phyloP scores from a whole-genome alignment of 2,797 vertebrate genomes.

The Falco concolor region DNA sequence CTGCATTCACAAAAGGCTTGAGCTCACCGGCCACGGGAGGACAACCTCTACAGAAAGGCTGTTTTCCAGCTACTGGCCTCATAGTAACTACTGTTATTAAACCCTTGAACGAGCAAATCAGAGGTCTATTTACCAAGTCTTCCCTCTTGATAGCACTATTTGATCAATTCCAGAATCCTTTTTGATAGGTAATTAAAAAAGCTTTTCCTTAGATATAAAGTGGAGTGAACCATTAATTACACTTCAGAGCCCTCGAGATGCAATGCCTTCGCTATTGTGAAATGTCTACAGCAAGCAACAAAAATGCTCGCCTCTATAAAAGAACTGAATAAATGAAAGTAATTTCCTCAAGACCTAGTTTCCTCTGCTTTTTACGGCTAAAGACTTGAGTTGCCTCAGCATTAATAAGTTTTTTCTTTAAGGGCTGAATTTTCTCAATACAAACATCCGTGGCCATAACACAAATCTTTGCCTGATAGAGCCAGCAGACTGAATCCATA shows the following conservation, averaged over 20 bases:
- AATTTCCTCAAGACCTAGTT: constrained; percentile 19
- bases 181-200: constrained; percentile 66
- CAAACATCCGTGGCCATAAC: constrained; percentile 14
- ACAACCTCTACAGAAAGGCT: not conserved
- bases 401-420: constrained; percentile 48
- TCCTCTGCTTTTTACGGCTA: constrained; percentile 18
- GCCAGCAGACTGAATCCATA: constrained; percentile 16
- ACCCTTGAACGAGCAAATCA: constrained; percentile 40
- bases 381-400: constrained; percentile 16
- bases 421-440: constrained; percentile 36
- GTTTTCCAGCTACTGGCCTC: not conserved
- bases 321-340: constrained; percentile 54
- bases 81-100: not conserved
- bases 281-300: constrained; percentile 2
- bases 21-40: not conserved
- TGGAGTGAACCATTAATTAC: constrained; percentile 55
- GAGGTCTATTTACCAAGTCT: constrained; percentile 29
- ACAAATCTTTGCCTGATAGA: constrained; percentile 26
- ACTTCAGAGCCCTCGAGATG: constrained; percentile 34
- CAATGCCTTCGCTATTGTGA: constrained; percentile 54
- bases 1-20: not conserved
- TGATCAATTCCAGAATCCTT: constrained; percentile 50
- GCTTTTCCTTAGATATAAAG: constrained; percentile 43
- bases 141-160: constrained; percentile 8
- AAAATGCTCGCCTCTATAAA: constrained; percentile 6